Conservation (phyloP, 2,797 vertebrate species). For the Gouania willdenowi region DNA sequence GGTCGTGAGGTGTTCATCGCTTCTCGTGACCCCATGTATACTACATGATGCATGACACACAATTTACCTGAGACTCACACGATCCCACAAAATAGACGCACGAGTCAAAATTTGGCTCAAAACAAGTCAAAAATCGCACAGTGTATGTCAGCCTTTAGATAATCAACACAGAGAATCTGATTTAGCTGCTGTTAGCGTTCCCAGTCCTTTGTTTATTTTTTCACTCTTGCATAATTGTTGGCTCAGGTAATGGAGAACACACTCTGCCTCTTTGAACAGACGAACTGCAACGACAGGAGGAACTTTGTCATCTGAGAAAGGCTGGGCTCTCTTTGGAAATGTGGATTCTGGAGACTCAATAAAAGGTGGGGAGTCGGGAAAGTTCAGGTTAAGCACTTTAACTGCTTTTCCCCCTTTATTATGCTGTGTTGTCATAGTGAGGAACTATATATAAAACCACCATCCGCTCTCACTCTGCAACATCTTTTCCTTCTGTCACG, state of each 20-base stretch:
- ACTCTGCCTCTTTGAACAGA: constrained; percentile 8
- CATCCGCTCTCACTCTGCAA: constrained; percentile 13
- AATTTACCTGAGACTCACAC: too few species aligned
- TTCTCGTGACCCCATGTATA: too few species aligned
- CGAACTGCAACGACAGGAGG: constrained; percentile 2
- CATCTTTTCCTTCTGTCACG: constrained; percentile 12
- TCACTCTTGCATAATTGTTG: too few species aligned
- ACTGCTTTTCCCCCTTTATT: constrained; percentile 41
- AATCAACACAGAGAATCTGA: too few species aligned
- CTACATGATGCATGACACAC: too few species aligned
- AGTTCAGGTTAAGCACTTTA: constrained; percentile 43
- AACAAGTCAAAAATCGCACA: too few species aligned
- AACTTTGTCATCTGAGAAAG: not conserved
- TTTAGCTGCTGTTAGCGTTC: too few species aligned
- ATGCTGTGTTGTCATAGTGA: constrained; percentile 55
- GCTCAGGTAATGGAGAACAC: constrained; percentile 26
- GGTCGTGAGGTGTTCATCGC: too few species aligned
- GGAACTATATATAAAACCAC: constrained; percentile 48
- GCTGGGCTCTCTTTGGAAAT: constrained; percentile 1
- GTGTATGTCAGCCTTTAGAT: too few species aligned
- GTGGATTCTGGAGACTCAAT: constrained; percentile 8
- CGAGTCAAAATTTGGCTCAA: too few species aligned
- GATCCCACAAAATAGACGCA: too few species aligned
- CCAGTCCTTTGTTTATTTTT: too few species aligned
- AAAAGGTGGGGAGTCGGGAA: constrained; percentile 27